Evolutionary conservation across 1,140 invertebrate genomes (phyloP).

Genomic region (Drosophila trapezifrons): DNA sequence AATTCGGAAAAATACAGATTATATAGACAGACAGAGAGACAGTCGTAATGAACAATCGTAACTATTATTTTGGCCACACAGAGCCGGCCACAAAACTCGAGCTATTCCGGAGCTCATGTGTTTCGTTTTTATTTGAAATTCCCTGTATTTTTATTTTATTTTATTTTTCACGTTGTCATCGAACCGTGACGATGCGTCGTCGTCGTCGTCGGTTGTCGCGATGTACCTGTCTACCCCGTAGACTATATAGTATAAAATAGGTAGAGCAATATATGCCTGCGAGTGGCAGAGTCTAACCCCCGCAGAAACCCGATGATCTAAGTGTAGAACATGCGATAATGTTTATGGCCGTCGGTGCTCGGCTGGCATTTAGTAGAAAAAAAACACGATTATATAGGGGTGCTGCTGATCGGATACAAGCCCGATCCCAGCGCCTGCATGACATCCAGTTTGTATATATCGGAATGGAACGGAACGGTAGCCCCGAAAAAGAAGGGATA

Average conservation of each 20-base stretch:
- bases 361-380: conserved; percentile 24
- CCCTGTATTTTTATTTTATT: conserved; percentile 44
- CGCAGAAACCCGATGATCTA: conserved; percentile 70
- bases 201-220: conserved; percentile 39
- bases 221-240: conserved; percentile 63
- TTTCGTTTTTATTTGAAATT: conserved; percentile 54
- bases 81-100: conserved; percentile 36
- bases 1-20: conserved; percentile 4
- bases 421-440: conserved; percentile 63
- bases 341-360: conserved; percentile 59
- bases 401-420: conserved; percentile 37
- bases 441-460: conserved; percentile 38
- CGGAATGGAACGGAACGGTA: conserved; percentile 39
- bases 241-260: conserved; percentile 21
- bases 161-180: conserved; percentile 71
- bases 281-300: conserved; percentile 51
- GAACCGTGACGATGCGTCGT: conserved; percentile 70
- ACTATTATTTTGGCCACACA: conserved; percentile 49
- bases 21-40: conserved; percentile 16
- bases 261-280: conserved; percentile 8
- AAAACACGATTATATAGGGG: conserved; percentile 61
- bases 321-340: conserved; percentile 81
- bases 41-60: conserved; percentile 28
- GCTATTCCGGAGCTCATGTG: conserved; percentile 46
- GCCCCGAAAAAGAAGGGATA: conserved; percentile 61